Percentiles rank a stretch among this genome's conserved stretches.
Conservation (phyloP, 2,888 invertebrate genomes). For the Chironomus tentans region DNA sequence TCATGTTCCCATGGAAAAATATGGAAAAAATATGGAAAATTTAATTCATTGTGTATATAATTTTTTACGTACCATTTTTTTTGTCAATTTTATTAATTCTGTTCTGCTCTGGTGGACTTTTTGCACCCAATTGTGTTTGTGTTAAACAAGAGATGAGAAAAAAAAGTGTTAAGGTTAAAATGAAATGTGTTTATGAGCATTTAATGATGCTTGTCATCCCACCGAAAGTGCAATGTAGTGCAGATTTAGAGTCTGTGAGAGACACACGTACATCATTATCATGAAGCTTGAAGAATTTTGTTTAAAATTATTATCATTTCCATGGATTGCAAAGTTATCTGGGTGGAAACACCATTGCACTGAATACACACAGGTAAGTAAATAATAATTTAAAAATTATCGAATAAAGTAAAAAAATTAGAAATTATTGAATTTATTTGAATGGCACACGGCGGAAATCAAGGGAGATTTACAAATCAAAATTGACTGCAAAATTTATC, state of each 20-base stretch:
- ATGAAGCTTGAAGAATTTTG: constrained; percentile 38
- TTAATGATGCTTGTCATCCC: background rate
- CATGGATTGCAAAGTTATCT: constrained; percentile 39
- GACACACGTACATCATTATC: background rate
- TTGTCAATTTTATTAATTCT: background rate
- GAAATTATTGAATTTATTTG: no score
- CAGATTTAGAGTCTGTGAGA: background rate
- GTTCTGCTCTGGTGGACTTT: constrained; percentile 8
- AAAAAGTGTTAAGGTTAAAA: background rate
- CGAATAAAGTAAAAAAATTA: no score
- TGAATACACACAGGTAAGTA: background rate
- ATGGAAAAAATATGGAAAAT: no score
- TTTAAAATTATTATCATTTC: constrained; percentile 39
- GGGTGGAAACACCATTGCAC: constrained; percentile 39
- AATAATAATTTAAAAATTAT: background rate
- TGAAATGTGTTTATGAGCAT: background rate
- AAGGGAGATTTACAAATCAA: constrained; percentile 27
- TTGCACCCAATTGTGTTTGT: background rate
- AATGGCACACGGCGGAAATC: no score
- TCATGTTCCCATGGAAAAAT: background rate
- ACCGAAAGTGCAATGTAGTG: constrained; percentile 1
- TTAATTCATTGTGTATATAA: no score
- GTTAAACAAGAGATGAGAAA: background rate
- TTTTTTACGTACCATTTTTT: no score
- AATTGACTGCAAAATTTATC: no score